Percentiles rank a stretch among this genome's conserved stretches.
phyloP scores from a whole-genome alignment of 2,113 vertebrate genomes.

The Tachuris rubrigastra region DNA sequence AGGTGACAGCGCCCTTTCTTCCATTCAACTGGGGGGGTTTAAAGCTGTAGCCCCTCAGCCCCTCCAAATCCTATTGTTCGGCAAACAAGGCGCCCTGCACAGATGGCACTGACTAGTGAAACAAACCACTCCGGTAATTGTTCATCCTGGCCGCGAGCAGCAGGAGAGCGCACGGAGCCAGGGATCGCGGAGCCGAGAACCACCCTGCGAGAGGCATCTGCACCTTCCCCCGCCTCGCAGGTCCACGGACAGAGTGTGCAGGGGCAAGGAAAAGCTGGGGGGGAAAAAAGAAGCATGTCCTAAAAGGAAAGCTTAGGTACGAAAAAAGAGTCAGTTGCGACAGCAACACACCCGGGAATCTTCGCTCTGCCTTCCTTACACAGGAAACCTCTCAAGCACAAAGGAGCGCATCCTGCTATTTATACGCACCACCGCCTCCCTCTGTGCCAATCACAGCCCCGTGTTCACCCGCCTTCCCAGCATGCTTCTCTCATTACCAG shows the following conservation, averaged over 20 bases:
- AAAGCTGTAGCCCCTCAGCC: background rate
- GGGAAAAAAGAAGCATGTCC: background rate
- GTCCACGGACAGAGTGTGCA: accelerated
- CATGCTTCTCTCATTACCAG: background rate
- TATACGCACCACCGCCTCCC: background rate
- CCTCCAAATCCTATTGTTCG: constrained; percentile 37
- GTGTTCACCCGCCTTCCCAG: background rate
- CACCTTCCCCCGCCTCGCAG: background rate
- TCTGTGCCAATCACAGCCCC: background rate
- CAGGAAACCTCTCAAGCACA: background rate
- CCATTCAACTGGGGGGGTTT: background rate
- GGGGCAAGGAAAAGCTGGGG: background rate
- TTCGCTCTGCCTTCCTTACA: background rate
- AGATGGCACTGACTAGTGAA: constrained; percentile 50
- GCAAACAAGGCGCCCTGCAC: constrained; percentile 15
- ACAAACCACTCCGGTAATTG: background rate
- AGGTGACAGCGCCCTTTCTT: constrained; percentile 25
- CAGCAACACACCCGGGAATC: background rate
- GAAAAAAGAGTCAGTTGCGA: background rate
- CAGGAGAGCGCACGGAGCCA: background rate
- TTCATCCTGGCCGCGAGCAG: background rate
- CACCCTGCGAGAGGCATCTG: background rate
- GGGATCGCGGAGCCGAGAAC: background rate
- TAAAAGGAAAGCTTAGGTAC: background rate
- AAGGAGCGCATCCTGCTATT: background rate